Evolutionary conservation across 2,113 vertebrate species (phyloP).

Genomic region (Nycticorax nycticorax): DNA sequence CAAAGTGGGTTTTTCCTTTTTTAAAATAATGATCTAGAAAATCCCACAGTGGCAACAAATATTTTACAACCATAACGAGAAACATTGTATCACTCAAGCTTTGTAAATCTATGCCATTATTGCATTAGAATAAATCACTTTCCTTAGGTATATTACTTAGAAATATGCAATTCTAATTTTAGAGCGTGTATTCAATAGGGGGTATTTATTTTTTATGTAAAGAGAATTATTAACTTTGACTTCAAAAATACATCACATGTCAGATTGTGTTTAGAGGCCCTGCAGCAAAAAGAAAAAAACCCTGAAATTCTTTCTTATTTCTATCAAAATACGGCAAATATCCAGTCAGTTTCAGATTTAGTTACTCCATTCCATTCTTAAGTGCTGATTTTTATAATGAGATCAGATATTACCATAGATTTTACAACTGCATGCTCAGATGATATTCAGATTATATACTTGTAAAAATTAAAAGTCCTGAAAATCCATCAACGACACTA

Average conservation of each 20-base stretch:
- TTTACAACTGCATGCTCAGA: constrained; percentile 25
- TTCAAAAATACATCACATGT: constrained; percentile 83
- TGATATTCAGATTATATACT: constrained; percentile 58
- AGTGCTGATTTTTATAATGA: constrained; percentile 68
- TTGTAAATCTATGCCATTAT: constrained; percentile 86
- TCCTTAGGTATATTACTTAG: constrained; percentile 77
- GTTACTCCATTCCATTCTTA: constrained; percentile 66
- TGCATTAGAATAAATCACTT: constrained; percentile 85
- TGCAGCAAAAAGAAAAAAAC: constrained; percentile 70
- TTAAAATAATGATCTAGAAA: constrained; percentile 99
- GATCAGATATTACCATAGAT: constrained; percentile 36
- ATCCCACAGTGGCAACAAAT: constrained; percentile 89
- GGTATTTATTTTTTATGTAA: constrained; percentile 81
- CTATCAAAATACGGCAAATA: constrained; percentile 76
- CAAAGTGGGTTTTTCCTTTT: constrained; percentile 97
- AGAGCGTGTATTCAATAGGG: constrained; percentile 72
- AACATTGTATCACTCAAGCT: constrained; percentile 79
- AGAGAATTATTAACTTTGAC: constrained; percentile 84
- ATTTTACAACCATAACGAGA: constrained; percentile 84
- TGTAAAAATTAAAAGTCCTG: constrained; percentile 55
- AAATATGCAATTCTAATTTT: constrained; percentile 79
- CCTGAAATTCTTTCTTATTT: constrained; percentile 74
- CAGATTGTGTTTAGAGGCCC: constrained; percentile 79
- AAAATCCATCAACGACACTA: constrained; percentile 58
- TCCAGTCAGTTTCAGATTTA: constrained; percentile 73